Percentiles rank a stretch among this genome's conserved stretches.
These are phyloP conservation scores for Apis cerana DNA, from an alignment of 1,140 invertebrate species.

Conservation along the genomic window DNA sequence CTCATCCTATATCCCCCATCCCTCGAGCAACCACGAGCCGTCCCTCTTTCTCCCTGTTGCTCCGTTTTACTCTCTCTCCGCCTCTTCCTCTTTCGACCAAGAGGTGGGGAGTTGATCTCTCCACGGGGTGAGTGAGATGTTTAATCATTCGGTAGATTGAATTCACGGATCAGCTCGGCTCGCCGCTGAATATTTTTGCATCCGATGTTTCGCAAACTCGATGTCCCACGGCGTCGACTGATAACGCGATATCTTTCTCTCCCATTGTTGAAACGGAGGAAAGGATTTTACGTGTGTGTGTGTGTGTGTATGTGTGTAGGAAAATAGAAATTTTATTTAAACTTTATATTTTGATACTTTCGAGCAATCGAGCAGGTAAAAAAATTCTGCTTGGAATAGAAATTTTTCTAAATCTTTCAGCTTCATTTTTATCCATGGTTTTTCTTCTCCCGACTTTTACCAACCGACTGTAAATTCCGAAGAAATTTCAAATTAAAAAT, in stretches of 20 bases:
- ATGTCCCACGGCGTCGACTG: conserved; percentile 32
- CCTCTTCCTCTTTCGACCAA: not conserved
- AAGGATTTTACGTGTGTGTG: too few species aligned
- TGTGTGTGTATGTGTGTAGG: too few species aligned
- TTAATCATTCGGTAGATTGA: conserved; percentile 75
- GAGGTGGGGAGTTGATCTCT: conserved; percentile 48
- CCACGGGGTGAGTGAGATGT: conserved; percentile 69
- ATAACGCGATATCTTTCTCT: conserved; percentile 57
- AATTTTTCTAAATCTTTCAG: too few species aligned
- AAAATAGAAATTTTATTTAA: too few species aligned
- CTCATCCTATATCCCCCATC: conserved; percentile 32
- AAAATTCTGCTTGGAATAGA: too few species aligned
- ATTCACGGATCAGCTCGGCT: conserved; percentile 61
- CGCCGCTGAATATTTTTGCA: conserved; percentile 73
- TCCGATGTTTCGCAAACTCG: conserved; percentile 62
- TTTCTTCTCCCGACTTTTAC: too few species aligned
- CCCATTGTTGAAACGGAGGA: not conserved
- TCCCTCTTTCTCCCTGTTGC: conserved; percentile 14
- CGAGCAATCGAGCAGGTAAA: too few species aligned
- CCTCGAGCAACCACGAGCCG: not conserved
- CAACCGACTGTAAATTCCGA: too few species aligned
- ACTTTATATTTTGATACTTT: too few species aligned
- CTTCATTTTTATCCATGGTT: too few species aligned
- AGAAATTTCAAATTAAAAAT: too few species aligned
- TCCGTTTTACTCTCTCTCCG: not conserved